Evolutionary conservation across 2,113 vertebrate species (phyloP).

Genomic region (Meleagris gallopavo): DNA sequence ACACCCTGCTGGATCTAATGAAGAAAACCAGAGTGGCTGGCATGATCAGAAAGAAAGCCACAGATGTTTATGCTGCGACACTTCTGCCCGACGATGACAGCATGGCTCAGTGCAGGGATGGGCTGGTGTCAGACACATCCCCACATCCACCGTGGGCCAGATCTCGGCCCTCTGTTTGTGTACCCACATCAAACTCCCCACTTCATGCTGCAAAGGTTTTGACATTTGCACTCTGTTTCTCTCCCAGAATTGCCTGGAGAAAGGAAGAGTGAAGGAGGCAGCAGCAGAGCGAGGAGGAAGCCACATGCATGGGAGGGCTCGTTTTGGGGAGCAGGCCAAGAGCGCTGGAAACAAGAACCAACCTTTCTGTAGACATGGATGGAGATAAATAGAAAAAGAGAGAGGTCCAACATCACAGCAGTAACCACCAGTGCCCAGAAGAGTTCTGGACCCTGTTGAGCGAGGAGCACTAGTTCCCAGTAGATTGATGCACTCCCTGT

Average conservation of each 20-base stretch:
- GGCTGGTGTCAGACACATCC: background rate
- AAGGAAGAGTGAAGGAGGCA: slow-evolving; percentile 58
- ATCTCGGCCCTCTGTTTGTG: background rate
- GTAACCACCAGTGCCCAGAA: background rate
- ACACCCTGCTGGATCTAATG: background rate
- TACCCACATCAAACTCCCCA: background rate
- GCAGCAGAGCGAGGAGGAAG: slow-evolving; percentile 42
- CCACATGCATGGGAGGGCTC: background rate
- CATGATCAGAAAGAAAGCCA: slow-evolving; percentile 2
- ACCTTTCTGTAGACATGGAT: background rate
- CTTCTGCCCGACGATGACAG: background rate
- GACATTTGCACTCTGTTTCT: slow-evolving; percentile 46
- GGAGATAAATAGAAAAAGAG: background rate
- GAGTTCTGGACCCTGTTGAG: background rate
- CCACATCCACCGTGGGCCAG: background rate
- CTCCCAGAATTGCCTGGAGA: slow-evolving; percentile 46
- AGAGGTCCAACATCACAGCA: background rate
- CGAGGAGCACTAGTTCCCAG: background rate
- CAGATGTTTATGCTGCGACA: background rate
- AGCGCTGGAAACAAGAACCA: background rate
- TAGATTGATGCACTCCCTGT: background rate
- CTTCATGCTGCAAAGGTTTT: background rate
- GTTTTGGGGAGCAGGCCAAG: background rate
- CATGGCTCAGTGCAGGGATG: background rate
- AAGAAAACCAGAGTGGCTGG: slow-evolving; percentile 2